phyloP scores from a whole-genome alignment of 1,140 invertebrate genomes.

The Calosoma granatense region DNA sequence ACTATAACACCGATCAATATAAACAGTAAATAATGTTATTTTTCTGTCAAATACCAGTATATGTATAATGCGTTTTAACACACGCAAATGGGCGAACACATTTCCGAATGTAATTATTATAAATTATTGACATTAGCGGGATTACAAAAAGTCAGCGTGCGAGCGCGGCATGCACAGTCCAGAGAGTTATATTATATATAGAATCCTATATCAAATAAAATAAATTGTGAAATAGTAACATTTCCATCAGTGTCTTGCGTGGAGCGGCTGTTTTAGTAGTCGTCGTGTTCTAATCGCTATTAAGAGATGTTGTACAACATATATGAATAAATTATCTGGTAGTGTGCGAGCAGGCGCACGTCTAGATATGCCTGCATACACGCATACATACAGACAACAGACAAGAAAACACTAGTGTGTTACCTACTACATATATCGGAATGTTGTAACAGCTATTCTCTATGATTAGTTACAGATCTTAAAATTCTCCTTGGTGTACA shows the following conservation, averaged over 20 bases:
- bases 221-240: background rate
- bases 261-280: background rate
- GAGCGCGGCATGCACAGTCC: too few species aligned
- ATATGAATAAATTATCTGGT: background rate
- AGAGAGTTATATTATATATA: too few species aligned
- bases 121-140: too few species aligned
- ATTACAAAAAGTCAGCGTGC: too few species aligned
- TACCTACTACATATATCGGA: slow-evolving; percentile 1
- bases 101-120: too few species aligned
- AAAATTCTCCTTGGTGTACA: background rate
- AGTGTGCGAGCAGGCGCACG: too few species aligned
- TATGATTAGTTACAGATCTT: background rate
- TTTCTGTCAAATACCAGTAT: too few species aligned
- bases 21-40: too few species aligned
- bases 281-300: background rate
- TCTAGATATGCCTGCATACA: too few species aligned
- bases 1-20: too few species aligned
- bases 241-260: background rate
- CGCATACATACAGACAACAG: background rate
- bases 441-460: slow-evolving; percentile 1
- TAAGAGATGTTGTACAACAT: slow-evolving; percentile 3
- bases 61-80: too few species aligned
- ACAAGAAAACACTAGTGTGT: background rate
- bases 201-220: background rate
- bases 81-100: too few species aligned